phyloP scores from a whole-genome alignment of 2,113 vertebrate species.

The Sphaerodactylus townsendi region DNA sequence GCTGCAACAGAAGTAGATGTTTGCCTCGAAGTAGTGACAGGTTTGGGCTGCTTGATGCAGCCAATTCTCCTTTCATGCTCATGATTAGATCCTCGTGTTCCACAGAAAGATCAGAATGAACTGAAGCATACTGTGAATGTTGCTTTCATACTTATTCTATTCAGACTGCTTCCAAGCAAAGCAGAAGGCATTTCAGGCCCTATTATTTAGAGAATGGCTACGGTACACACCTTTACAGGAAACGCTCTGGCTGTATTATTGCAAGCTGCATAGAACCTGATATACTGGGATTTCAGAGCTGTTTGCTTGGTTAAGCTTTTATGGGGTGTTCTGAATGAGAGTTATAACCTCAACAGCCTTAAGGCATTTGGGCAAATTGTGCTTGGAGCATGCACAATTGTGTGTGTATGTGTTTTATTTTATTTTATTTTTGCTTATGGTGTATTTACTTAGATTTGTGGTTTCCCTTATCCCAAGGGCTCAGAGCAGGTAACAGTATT shows the following conservation, averaged over 20 bases:
- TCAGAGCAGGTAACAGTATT: constrained; percentile 8
- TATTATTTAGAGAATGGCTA: background rate
- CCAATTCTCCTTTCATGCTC: background rate
- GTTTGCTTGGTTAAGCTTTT: constrained; percentile 33
- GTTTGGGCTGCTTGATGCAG: background rate
- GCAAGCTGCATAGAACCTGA: constrained; percentile 3
- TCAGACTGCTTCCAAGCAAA: background rate
- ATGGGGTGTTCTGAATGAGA: constrained; percentile 9
- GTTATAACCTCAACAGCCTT: background rate
- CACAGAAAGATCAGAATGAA: background rate
- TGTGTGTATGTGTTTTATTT: background rate
- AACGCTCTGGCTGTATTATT: background rate
- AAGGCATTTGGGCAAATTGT: constrained; percentile 20
- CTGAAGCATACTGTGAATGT: background rate
- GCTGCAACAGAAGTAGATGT: background rate
- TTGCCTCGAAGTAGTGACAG: background rate
- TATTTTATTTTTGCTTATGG: constrained; percentile 2
- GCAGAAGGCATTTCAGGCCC: background rate
- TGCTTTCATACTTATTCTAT: background rate
- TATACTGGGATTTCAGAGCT: constrained; percentile 6
- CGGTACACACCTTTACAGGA: background rate
- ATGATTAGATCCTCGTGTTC: background rate
- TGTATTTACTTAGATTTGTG: constrained; percentile 15
- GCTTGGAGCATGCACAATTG: constrained; percentile 12
- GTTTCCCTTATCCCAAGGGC: constrained; percentile 3